Conservation (phyloP, 2,113 vertebrate species). For the Blennius ocellaris region DNA sequence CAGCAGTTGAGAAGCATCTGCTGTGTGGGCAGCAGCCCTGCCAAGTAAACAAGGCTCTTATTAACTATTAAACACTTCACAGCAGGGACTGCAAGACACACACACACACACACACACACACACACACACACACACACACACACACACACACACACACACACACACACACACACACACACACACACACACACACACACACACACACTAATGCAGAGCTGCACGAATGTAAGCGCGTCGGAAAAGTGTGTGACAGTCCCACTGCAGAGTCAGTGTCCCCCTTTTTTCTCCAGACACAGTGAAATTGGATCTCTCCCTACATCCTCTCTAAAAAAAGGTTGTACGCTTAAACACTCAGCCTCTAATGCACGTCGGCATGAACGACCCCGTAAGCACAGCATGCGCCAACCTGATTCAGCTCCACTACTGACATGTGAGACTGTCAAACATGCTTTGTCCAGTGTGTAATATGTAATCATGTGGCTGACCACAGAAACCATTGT, state of each 20-base stretch:
- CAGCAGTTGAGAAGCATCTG: constrained; percentile 63
- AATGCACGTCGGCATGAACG: constrained; percentile 39
- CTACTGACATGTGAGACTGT: constrained; percentile 27
- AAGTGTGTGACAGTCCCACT: constrained; percentile 45
- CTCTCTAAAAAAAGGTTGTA: constrained; percentile 53
- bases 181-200: constrained; percentile 21
- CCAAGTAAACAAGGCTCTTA: constrained; percentile 75
- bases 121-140: constrained; percentile 15
- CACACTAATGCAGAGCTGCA: constrained; percentile 38
- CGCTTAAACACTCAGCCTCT: constrained; percentile 40
- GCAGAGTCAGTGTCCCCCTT: constrained; percentile 60
- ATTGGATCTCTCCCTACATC: constrained; percentile 60
- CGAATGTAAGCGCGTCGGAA: constrained; percentile 42
- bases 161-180: constrained; percentile 22
- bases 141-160: constrained; percentile 22
- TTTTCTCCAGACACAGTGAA: constrained; percentile 71
- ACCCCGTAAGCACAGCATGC: constrained; percentile 47
- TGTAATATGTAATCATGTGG: not conserved
- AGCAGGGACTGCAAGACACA: constrained; percentile 35
- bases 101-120: constrained; percentile 28
- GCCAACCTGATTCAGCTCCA: constrained; percentile 57
- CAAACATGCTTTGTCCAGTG: constrained; percentile 8
- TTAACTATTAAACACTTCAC: constrained; percentile 76
- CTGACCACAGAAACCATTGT: not conserved
- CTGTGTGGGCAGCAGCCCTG: constrained; percentile 62